Base-by-base conservation (phyloP, 2,888 invertebrate genomes). In the Venustoraphidia nigricollis region DNA sequence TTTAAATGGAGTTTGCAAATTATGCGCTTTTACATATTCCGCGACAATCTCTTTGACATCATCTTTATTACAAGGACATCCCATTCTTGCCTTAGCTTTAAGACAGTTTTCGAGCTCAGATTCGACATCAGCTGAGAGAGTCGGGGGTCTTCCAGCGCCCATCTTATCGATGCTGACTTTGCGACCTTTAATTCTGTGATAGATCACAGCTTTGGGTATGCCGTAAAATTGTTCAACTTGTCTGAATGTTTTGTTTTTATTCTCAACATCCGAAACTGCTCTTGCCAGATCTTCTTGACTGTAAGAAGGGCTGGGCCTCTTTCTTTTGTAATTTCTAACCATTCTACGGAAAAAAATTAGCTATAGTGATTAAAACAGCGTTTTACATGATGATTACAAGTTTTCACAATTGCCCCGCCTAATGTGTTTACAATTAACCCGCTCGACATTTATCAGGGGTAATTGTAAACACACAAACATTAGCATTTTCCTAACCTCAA, bases 51-150 rank as follows among this genome's bases (percentile, higher is more conserved):
- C 45, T 17, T 17, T 17, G 17, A 17, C 17, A 17, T 17, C 17
- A 17, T 4, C 17, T 17, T 17, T 17, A 17, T 46, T 41, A 42
- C 34, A 56, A 11, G 56, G 58, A 47, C 51, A 55, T 8, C 58
- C 57, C 47, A 56, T 53, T 51, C 46, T 40, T 27, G 57, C 53
- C 45, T 56, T 44, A 14, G 52, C 53, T 38, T 50, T 45, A 11
- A 57, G 44, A 52, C 55, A 57, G 45, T 56, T 46, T 5, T 44
- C 53, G 14, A 55, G 51, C 41, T 55, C 39, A 13, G 52, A 41
- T 49, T 52, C 53, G 34, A 48, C 47, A 14, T 53, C 42, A 34
- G 41, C 17, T 35, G 38, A 17, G 10, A 52, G 45, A 10, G 41
- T 49, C 35, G 48, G 27, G n/a, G 45, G 35, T 9, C 49, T 35